Percentiles rank a stretch among this genome's conserved stretches.
Conservation (phyloP, 2,797 vertebrate genomes). For the Cynodonichthys magdalenae region DNA sequence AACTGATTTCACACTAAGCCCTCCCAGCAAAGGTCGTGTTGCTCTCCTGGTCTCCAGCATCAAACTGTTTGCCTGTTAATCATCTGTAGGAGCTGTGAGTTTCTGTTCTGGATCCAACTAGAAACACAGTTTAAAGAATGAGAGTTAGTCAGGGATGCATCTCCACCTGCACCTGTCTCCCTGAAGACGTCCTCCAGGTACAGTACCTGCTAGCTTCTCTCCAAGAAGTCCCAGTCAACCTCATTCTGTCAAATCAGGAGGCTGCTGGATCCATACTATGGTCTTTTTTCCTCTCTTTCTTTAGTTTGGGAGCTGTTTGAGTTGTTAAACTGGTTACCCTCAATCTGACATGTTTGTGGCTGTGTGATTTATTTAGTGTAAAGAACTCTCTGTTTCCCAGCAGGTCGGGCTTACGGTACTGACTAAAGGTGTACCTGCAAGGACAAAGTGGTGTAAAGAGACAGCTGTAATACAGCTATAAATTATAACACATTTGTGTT, state of each 20-base stretch:
- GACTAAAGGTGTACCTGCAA: constrained; percentile 3
- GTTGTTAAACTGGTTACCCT: constrained; percentile 53
- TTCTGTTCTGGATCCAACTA: constrained; percentile 64
- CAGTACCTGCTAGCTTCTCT: constrained; percentile 46
- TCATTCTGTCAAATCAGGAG: constrained; percentile 67
- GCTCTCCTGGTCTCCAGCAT: constrained; percentile 64
- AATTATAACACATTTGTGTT: neutral
- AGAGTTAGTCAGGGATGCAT: constrained; percentile 85
- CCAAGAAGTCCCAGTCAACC: constrained; percentile 52
- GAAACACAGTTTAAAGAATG: constrained; percentile 76
- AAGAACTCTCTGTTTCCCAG: constrained; percentile 17
- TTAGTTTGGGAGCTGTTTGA: constrained; percentile 35
- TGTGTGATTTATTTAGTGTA: constrained; percentile 43
- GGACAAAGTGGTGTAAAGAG: constrained; percentile 2
- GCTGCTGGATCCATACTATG: constrained; percentile 18
- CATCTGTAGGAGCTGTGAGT: constrained; percentile 51
- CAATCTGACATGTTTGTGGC: constrained; percentile 59
- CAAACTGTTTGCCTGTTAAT: constrained; percentile 76
- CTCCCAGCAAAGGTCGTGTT: constrained; percentile 68
- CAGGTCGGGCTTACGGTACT: constrained; percentile 21
- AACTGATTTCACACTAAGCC: constrained; percentile 58
- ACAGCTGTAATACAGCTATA: constrained; percentile 12
- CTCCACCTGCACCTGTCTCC: constrained; percentile 85
- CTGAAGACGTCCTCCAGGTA: constrained; percentile 90
- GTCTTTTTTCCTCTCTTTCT: neutral